Evolutionary conservation across 2,113 vertebrate genomes (phyloP), one percentile per base, ranked within the genome.

Genomic region (Plecotus auritus): DNA sequence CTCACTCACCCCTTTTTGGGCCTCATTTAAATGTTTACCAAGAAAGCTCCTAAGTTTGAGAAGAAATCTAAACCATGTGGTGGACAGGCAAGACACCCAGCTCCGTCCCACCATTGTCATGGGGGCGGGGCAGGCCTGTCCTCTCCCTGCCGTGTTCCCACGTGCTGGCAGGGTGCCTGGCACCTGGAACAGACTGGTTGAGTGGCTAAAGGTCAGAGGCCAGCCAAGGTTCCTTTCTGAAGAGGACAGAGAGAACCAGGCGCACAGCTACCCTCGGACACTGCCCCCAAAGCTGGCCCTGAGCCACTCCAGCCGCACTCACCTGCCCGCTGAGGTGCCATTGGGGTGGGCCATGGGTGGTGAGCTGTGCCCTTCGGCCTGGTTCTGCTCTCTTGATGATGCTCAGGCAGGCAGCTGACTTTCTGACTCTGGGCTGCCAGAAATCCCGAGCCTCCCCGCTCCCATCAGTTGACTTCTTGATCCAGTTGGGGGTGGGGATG

Each of bases 321-420:
- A 4, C 32, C 23, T n/a, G 6, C 47, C 0, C 0, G 22, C 32
- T 9, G 3, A 7, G 32, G 45, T 47, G n/a, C 56, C 66, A 54
- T 54, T 51, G 73, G 51, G 28, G 16, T 10, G 56, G 59, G n/a
- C 64, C 8, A 8, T 14, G 72, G 76, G 84, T 6, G 18, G 72
- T 1, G 45, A 66, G 66, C n/a, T 6, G 5, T 23, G 47, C 59
- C 93, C 54, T 76, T 23, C 47, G 37, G 3, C 61, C 23, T 45
- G 77, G n/a, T 40, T 26, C 76, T 13, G 40, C 28, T 30, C 73
- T 4, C 37, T 10, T 26, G 56, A 37, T 26, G 76, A 32, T 23
- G 73, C 81, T 23, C n/a, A 18, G 80, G 45, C 51, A 18, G 32
- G 83, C 45, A 9, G 45, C 64, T 30, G 45, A 47, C 78, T 80